Conservation (phyloP, 2,888 invertebrate genomes). For the Leucozona laternaria region DNA sequence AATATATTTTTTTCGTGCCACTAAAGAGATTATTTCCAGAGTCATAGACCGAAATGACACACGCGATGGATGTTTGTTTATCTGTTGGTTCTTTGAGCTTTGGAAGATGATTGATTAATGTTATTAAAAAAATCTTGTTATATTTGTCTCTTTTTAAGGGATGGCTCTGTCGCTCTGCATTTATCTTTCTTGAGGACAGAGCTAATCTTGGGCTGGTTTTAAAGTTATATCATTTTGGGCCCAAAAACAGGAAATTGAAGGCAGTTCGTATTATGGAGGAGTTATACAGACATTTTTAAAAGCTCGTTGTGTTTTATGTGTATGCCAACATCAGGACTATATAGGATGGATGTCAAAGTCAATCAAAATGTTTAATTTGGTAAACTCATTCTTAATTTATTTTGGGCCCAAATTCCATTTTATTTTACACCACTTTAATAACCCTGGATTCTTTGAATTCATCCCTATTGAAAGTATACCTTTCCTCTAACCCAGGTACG, state of each 20-base stretch:
- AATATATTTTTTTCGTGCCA: background rate
- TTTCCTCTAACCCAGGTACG: conserved; percentile 19
- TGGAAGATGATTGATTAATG: conserved; percentile 64
- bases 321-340: background rate
- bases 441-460: conserved; percentile 21
- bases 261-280: background rate
- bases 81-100: conserved; percentile 38
- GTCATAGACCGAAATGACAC: conserved; percentile 44
- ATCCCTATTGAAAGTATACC: background rate
- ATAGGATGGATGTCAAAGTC: background rate
- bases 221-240: conserved; percentile 49
- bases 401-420: conserved; percentile 34
- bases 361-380: conserved; percentile 46
- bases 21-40: conserved; percentile 34
- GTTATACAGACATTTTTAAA: background rate
- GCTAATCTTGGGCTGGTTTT: conserved; percentile 12
- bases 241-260: conserved; percentile 5
- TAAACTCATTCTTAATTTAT: conserved; percentile 37
- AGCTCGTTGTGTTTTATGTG: background rate
- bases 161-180: background rate
- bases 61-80: conserved; percentile 53
- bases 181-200: background rate
- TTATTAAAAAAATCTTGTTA: conserved; percentile 46
- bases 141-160: conserved; percentile 23
- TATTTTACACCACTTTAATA: conserved; percentile 50